Evolutionary conservation across 2,797 vertebrate species (phyloP).

Genomic region (Poecile montanus): DNA sequence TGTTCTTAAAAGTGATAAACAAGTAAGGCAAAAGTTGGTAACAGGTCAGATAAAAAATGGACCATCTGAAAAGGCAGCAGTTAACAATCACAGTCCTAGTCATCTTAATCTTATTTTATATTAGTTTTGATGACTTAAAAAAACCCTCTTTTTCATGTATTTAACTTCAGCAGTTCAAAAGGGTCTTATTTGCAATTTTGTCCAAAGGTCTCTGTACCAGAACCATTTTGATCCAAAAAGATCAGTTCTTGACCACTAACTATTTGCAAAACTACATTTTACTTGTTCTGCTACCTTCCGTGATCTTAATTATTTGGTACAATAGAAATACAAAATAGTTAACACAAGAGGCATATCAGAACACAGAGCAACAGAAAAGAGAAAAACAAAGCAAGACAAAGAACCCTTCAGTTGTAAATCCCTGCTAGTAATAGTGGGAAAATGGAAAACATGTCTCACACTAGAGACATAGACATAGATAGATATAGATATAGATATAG

Average conservation of each 20-base stretch:
- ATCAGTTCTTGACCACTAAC: not conserved
- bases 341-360: not conserved
- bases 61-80: not conserved
- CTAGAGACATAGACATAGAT: no score
- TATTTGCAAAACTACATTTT: not conserved
- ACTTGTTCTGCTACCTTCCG: not conserved
- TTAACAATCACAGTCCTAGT: not conserved
- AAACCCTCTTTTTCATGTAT: not conserved
- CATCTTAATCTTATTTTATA: not conserved
- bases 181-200: not conserved
- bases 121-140: not conserved
- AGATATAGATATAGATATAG: no score
- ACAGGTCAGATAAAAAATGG: not conserved
- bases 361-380: not conserved
- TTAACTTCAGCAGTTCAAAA: not conserved
- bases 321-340: not conserved
- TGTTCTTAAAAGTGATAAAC: not conserved
- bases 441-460: not conserved
- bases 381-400: not conserved
- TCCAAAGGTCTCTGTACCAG: not conserved
- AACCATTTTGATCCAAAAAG: not conserved
- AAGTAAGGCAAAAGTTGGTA: not conserved
- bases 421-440: not conserved
- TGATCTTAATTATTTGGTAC: not conserved
- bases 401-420: not conserved